Percentiles rank a stretch among this genome's conserved stretches.
Conservation (phyloP, 2,888 invertebrate genomes). For the Eupithecia exiguata region DNA sequence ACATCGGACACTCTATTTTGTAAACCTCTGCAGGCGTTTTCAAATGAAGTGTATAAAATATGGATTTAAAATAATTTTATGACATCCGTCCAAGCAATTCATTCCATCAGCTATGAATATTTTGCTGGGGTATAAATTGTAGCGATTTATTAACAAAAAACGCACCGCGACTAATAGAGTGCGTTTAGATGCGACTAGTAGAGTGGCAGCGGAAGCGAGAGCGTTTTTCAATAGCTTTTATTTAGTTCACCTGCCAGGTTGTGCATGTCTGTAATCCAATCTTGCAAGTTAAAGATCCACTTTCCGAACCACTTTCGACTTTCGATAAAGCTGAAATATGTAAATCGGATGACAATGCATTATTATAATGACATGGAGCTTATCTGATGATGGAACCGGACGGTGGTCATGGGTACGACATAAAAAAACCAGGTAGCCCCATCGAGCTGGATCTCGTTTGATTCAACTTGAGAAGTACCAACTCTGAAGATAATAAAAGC, state of each 20-base stretch:
- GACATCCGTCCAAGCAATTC: background rate
- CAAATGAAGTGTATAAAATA: conserved; percentile 18
- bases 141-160: background rate
- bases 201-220: background rate
- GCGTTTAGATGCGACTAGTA: background rate
- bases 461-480: no score
- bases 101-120: background rate
- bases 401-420: no score
- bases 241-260: no score
- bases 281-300: no score
- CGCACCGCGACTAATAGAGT: background rate
- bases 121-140: background rate
- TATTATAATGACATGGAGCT: no score
- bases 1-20: background rate
- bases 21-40: conserved; percentile 13
- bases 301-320: no score
- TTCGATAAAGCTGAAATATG: no score
- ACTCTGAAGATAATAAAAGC: no score
- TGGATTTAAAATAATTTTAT: conserved; percentile 13
- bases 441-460: no score
- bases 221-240: background rate
- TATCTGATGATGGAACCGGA: background rate
- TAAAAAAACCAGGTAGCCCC: no score
- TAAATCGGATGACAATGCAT: no score
- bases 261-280: no score